Percentiles rank a stretch among this genome's conserved stretches.
Evolutionary conservation across 2,888 invertebrate genomes (phyloP).

Genomic region (Lasioglossum zephyrum): DNA sequence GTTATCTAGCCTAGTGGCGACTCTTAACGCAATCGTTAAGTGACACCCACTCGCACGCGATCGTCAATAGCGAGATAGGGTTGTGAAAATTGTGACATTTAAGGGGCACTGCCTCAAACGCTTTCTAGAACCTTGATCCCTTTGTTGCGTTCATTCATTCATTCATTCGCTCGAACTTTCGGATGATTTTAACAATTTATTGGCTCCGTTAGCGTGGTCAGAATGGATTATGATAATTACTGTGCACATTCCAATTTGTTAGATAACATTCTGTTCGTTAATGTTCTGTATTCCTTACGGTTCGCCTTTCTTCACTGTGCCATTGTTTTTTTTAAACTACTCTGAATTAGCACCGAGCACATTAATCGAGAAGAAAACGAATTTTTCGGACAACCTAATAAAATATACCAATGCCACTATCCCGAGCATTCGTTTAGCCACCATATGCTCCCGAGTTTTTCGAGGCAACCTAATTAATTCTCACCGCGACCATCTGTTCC

Average conservation of each 20-base stretch:
- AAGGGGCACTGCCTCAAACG: neutral
- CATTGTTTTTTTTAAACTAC: no score
- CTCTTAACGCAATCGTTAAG: constrained; percentile 58
- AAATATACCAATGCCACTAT: neutral
- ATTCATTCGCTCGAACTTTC: neutral
- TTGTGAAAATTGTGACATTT: constrained; percentile 11
- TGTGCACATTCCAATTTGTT: no score
- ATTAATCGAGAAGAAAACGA: no score
- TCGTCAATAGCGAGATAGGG: constrained; percentile 9
- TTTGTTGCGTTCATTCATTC: neutral
- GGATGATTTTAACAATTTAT: neutral
- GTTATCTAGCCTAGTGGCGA: constrained; percentile 50
- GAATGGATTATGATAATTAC: no score
- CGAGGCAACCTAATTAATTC: constrained; percentile 6
- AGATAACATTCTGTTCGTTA: no score
- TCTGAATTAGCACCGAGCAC: no score
- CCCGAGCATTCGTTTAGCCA: neutral
- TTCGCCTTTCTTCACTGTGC: no score
- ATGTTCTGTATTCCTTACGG: no score
- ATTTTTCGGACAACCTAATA: no score
- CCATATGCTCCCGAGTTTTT: neutral
- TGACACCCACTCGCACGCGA: constrained; percentile 46
- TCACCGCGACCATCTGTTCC: neutral
- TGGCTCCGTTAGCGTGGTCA: no score
- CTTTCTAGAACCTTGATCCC: neutral